Conservation (phyloP, 2,113 vertebrate genomes). For the Zeus faber region DNA sequence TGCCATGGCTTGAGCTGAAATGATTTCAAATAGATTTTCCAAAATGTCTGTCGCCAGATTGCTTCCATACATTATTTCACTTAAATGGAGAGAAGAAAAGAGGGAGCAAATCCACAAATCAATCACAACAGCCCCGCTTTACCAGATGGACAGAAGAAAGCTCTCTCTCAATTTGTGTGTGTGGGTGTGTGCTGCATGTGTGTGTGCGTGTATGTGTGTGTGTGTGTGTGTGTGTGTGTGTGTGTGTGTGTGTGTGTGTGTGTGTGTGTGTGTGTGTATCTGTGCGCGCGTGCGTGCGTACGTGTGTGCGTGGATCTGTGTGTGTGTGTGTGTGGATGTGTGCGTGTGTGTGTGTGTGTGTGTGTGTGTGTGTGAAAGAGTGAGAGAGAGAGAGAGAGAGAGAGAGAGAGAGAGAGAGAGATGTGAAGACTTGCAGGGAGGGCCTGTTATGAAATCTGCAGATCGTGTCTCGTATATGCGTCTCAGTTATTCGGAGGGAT, state of each 20-base stretch:
- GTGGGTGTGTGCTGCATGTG: constrained; percentile 13
- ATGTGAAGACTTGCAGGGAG: constrained; percentile 51
- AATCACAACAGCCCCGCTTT: constrained; percentile 78
- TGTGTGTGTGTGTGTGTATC: neutral
- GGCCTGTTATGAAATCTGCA: constrained; percentile 59
- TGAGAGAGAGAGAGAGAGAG: constrained; percentile 32
- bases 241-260: constrained; percentile 8
- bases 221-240: constrained; percentile 18
- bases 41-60: constrained; percentile 99
- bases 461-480: constrained; percentile 51
- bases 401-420: neutral
- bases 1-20: constrained; percentile 98
- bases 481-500: constrained; percentile 59
- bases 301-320: no score
- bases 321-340: constrained; percentile 15
- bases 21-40: constrained; percentile 99
- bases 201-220: constrained; percentile 8
- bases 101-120: constrained; percentile 97
- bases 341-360: no score
- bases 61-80: constrained; percentile 99
- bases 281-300: constrained; percentile 1
- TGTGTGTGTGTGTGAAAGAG: constrained; percentile 25
- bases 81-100: constrained; percentile 96
- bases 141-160: constrained; percentile 67
- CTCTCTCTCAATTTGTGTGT: constrained; percentile 43